Conservation (phyloP, 1,140 invertebrate species). For the Asbolus verrucosus region DNA sequence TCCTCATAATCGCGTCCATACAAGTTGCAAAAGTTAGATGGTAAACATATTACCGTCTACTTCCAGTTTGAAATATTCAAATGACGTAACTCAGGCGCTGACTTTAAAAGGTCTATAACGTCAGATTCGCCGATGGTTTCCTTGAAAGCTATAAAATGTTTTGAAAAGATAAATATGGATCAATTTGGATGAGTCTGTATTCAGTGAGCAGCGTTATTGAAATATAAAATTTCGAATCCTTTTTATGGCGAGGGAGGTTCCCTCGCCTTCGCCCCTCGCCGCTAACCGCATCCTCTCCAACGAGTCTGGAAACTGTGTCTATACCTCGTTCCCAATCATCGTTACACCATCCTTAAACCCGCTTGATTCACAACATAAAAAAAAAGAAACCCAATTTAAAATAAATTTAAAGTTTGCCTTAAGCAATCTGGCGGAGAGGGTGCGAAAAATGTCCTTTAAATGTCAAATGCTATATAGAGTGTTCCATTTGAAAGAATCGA, state of each 20-base stretch:
- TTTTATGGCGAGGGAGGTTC: background rate
- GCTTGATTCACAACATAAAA: too few relatives aligned
- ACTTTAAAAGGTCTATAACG: constrained; percentile 31
- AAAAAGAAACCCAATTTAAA: too few relatives aligned
- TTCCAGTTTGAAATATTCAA: constrained; percentile 22
- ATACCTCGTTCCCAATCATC: background rate
- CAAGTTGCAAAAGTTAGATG: constrained; percentile 22
- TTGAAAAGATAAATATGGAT: constrained; percentile 41
- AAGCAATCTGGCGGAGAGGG: too few relatives aligned
- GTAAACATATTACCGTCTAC: constrained; percentile 36
- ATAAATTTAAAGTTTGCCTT: too few relatives aligned
- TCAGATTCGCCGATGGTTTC: constrained; percentile 22
- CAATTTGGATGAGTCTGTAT: constrained; percentile 15
- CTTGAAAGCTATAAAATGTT: constrained; percentile 33
- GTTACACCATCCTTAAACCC: too few relatives aligned
- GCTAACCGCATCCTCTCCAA: background rate
- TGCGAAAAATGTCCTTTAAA: too few relatives aligned
- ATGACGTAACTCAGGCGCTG: constrained; percentile 6
- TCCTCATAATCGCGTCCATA: background rate
- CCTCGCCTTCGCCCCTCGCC: background rate
- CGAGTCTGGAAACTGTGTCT: background rate
- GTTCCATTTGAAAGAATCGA: too few relatives aligned
- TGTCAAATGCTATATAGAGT: too few relatives aligned
- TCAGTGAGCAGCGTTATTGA: constrained; percentile 38
- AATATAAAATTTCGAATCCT: constrained; percentile 31